Evolutionary conservation across 2,888 invertebrate genomes (phyloP), one percentile per base, ranked within the genome.

Genomic region (Euspilapteryx auroguttella): DNA sequence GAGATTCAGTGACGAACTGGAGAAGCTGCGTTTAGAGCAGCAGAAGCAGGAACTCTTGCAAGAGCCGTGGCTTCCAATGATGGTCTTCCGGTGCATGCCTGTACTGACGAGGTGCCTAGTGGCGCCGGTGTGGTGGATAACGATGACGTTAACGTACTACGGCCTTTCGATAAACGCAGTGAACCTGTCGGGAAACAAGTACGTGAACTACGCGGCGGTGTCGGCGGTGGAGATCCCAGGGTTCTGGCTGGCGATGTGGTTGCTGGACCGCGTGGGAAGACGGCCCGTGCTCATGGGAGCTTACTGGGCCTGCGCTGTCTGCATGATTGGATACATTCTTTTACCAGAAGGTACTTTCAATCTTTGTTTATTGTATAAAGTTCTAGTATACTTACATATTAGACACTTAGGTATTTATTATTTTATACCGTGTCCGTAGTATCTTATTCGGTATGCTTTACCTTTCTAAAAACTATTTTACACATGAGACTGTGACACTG

Each of bases 201-300:
- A 85, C 44, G 27, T 82, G 12, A 86, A 85, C 54, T 86, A 82
- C 39, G 73, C 82, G 12, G 54, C 80, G 11, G 82, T 81, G 4
- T 58, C 79, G 0, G 49, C 79, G 1, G 77, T 83, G 1, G 88
- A 87, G 48, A 81, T 87, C 25, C 87, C 88, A 0, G 86, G 83
- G 0, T 84, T 81, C 41, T 63, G 82, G 41, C 42, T 79, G 12
- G 80, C 83, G 0, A 79, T 79, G 29, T 45, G 80, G 5, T 49
- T 84, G n/a, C 65, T 85, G 44, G 79, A 80, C 33, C 68, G 54
- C 29, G 47, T 81, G 6, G 85, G 85, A 2, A 63, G 85, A 34
- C 79, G 80, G 35, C 64, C 75, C 4, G 80, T 82, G 0, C 52
- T 85, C 4, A 76, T 76, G 15, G 58, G 57, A 0, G 77, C 79